phyloP scores from a whole-genome alignment of 2,113 vertebrate genomes.

The Centropus unirufus region DNA sequence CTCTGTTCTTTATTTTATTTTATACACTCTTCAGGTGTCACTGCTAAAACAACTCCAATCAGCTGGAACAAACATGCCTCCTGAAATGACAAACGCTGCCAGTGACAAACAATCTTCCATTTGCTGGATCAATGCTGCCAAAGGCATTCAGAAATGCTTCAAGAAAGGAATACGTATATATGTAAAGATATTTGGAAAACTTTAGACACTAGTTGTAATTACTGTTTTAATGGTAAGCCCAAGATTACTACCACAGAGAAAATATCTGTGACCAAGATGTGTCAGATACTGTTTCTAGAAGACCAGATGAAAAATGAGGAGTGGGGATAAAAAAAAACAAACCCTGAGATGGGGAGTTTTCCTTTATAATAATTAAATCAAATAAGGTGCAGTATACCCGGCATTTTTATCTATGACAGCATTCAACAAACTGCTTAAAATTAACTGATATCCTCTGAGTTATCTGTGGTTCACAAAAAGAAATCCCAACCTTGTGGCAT shows the following conservation, averaged over 20 bases:
- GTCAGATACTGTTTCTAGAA: background rate
- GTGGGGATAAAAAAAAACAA: background rate
- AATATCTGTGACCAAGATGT: background rate
- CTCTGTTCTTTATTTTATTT: background rate
- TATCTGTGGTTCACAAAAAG: background rate
- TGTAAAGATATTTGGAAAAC: background rate
- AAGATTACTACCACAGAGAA: background rate
- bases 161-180: background rate
- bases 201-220: background rate
- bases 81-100: background rate
- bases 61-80: background rate
- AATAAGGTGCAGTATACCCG: background rate
- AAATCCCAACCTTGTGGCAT: background rate
- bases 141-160: background rate
- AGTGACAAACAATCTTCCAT: background rate
- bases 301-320: background rate
- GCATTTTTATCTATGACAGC: background rate
- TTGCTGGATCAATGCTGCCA: background rate
- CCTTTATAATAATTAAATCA: background rate
- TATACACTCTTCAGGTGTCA: background rate
- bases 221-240: background rate
- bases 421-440: background rate
- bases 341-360: background rate
- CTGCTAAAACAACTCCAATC: background rate
- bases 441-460: background rate